Conservation (phyloP, 2,113 vertebrate species). For the Eptatretus burgeri region DNA sequence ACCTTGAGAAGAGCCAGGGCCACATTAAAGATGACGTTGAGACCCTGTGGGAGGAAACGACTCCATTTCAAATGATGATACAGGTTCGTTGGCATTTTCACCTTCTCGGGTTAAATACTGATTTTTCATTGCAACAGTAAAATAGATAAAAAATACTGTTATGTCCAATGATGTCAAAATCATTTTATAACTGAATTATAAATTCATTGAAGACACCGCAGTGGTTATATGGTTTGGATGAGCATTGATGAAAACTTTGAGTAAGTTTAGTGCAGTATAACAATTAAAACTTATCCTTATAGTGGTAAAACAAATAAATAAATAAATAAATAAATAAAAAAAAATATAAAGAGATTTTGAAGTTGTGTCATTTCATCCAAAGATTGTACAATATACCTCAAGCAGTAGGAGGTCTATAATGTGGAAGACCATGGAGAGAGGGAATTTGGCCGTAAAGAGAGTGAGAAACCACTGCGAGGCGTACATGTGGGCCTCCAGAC, state of each 20-base stretch:
- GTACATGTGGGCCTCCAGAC: constrained; percentile 95
- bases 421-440: constrained; percentile 99
- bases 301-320: constrained; percentile 7
- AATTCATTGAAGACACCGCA: too few species aligned
- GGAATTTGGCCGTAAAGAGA: constrained; percentile 91
- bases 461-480: constrained; percentile 99
- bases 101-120: too few species aligned
- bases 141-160: too few species aligned
- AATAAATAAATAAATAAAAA: constrained; percentile 9
- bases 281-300: constrained; percentile 11
- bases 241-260: constrained; percentile 15
- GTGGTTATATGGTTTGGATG: constrained; percentile 6
- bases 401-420: constrained; percentile 91
- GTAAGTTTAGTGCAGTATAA: constrained; percentile 9
- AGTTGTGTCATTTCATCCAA: neutral
- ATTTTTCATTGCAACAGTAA: too few species aligned
- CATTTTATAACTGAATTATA: too few species aligned
- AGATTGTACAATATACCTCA: constrained; percentile 27
- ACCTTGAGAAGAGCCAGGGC: constrained; percentile 81
- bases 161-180: too few species aligned
- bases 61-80: too few species aligned
- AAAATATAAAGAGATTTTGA: constrained; percentile 9
- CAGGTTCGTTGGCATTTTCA: too few species aligned
- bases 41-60: constrained; percentile 30
- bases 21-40: constrained; percentile 95